Evolutionary conservation across 1,140 invertebrate genomes (phyloP).

Genomic region (Ridgeia piscesae): DNA sequence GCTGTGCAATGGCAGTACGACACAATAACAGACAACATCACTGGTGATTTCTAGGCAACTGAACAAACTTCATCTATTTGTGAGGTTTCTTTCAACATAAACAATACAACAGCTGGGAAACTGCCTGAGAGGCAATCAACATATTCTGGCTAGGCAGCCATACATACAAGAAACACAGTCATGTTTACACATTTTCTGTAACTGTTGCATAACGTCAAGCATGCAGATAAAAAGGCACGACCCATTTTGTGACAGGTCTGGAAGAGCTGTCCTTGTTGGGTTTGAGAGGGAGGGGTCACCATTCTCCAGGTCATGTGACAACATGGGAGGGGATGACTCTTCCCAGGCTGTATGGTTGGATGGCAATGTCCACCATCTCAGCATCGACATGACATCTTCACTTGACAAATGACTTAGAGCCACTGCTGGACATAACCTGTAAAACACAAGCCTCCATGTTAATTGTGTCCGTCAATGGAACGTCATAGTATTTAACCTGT

Average conservation of each 20-base stretch:
- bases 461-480: background rate
- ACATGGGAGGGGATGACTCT: background rate
- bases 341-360: background rate
- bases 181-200: background rate
- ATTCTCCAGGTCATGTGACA: background rate
- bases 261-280: background rate
- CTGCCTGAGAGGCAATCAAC: background rate
- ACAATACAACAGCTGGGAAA: background rate
- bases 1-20: background rate
- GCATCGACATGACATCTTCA: background rate
- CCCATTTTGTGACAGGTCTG: background rate
- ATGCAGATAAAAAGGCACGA: background rate
- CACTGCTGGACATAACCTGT: background rate
- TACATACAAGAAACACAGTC: background rate
- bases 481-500: too few relatives aligned
- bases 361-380: background rate
- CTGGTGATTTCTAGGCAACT: background rate
- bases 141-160: background rate
- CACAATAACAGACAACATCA: background rate
- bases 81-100: background rate
- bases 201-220: background rate
- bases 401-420: constrained; percentile 14
- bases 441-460: background rate
- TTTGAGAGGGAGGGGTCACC: background rate
- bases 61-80: background rate